These are phyloP conservation scores for Drosophila eugracilis DNA, from an alignment of 1,140 invertebrate species.

Conservation along the genomic window DNA sequence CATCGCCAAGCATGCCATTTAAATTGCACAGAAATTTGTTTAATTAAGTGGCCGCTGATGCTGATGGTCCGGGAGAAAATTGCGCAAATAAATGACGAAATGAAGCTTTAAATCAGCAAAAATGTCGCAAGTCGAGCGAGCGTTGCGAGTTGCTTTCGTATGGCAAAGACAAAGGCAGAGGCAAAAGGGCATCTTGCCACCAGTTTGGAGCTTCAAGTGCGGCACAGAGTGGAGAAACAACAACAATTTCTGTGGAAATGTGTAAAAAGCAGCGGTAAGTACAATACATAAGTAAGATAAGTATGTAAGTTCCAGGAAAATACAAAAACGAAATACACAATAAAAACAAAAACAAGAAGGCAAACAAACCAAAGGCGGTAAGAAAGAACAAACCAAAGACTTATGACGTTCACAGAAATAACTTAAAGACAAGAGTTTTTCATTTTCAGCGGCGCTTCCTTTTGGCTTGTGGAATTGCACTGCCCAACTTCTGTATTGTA, in stretches of 20 bases:
- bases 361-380: constrained; percentile 48
- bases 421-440: constrained; percentile 71
- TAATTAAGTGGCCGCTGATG: constrained; percentile 71
- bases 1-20: constrained; percentile 64
- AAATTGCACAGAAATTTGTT: constrained; percentile 77
- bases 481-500: constrained; percentile 47
- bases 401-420: constrained; percentile 67
- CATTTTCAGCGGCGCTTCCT: constrained; percentile 38
- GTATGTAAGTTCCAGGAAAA: constrained; percentile 57
- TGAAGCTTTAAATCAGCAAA: constrained; percentile 63
- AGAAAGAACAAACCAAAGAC: constrained; percentile 54
- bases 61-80: constrained; percentile 60
- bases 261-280: constrained; percentile 69
- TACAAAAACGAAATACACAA: constrained; percentile 18
- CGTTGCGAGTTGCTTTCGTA: constrained; percentile 4
- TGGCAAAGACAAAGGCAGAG: background rate
- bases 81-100: constrained; percentile 66
- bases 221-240: constrained; percentile 67
- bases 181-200: constrained; percentile 28
- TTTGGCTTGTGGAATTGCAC: constrained; percentile 41
- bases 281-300: constrained; percentile 63
- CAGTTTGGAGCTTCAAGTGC: constrained; percentile 61
- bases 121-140: constrained; percentile 46
- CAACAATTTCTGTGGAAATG: constrained; percentile 82
- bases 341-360: constrained; percentile 26